Evolutionary conservation across 2,888 invertebrate species (phyloP), one percentile per base, ranked within the genome.

Genomic region (Erebia epiphron): DNA sequence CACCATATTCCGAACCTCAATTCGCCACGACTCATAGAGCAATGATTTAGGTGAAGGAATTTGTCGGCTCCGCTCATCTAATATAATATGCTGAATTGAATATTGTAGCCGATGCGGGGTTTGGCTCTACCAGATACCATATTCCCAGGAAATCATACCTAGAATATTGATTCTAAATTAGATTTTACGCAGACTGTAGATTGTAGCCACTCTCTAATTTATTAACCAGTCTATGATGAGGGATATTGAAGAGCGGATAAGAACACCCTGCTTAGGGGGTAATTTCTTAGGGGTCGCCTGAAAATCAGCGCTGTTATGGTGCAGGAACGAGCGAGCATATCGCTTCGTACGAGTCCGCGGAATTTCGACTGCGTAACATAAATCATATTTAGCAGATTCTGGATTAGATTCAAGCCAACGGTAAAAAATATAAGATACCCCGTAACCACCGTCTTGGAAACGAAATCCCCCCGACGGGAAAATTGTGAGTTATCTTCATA

Each of bases 31-130:
- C 82, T 77, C 77, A 75, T 78, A 75, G 76, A 77, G 73, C 78
- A 78, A 86, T 87, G 85, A 87, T 86, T 87, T 86, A 87, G 78
- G 80, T 77, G 76, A 81, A 80, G 76, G 81, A 84, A 85, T 86
- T 84, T 85, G 84, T 84, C 83, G 76, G 79, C 74, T 76, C 54
- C 57, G 76, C 79, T 82, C 79, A 76, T 81, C 81, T 82, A 80
- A 83, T 83, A 86, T 82, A 82, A 86, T 82, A 82, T 83, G 76
- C 86, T 83, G 83, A 86, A 79, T 84, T 82, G 79, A 79, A 83
- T 82, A 84, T 85, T 83, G 79, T 78, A 78, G 75, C 75, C 69
- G 78, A 79, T 60, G 64, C 60, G 79, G 76, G 75, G 71, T 77
- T 74, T 76, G 77, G 77, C 79, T 79, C 75, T 72, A 46, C 11